These are phyloP conservation scores for Halcyon chelicuti DNA, from an alignment of 2,797 vertebrate genomes.

Conservation along the genomic window DNA sequence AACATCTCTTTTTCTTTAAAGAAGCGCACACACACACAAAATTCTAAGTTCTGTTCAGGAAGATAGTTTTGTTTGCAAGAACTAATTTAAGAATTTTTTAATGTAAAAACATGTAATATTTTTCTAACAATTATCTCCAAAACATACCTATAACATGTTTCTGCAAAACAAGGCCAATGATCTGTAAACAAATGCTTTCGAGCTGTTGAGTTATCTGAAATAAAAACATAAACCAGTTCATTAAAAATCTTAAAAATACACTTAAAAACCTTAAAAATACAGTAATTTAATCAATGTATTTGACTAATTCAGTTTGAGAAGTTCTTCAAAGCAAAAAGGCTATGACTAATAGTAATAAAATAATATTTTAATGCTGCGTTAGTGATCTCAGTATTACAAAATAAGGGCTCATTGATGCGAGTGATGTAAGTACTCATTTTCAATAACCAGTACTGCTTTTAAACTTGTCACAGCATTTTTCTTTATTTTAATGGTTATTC, in stretches of 20 bases:
- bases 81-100: not conserved
- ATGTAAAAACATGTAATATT: not conserved
- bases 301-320: not conserved
- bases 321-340: not conserved
- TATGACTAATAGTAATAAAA: not conserved
- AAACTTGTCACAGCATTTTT: not conserved
- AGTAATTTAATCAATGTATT: not conserved
- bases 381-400: not conserved
- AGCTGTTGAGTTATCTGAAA: slow-evolving; percentile 93
- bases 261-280: not conserved
- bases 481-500: not conserved
- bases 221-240: not conserved
- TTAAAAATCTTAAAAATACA: not conserved
- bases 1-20: not conserved
- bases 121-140: not conserved
- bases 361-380: not conserved
- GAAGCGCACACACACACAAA: not conserved
- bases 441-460: not conserved
- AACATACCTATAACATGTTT: slow-evolving; percentile 96
- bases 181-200: slow-evolving; percentile 96
- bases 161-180: slow-evolving; percentile 95
- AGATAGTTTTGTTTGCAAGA: not conserved
- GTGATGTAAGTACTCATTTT: not conserved
- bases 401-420: not conserved
- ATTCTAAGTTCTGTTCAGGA: not conserved